Percentiles rank a stretch among this genome's conserved stretches.
Conservation (phyloP, 2,888 invertebrate species). For the Gryllus longicercus region DNA sequence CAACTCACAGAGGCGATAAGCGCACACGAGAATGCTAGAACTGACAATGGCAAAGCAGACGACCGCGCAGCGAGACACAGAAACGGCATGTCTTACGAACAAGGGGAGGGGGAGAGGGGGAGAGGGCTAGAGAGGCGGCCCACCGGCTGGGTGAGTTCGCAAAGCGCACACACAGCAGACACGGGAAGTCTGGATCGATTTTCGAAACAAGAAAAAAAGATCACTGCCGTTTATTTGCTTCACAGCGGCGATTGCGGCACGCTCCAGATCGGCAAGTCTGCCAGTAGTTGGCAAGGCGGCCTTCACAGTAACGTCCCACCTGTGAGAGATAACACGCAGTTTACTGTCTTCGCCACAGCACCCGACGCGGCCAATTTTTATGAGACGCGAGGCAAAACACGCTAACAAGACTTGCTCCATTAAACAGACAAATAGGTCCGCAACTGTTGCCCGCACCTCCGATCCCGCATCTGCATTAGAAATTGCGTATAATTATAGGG, state of each 20-base stretch:
- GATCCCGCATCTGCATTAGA: neutral
- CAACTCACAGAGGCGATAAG: too few relatives aligned
- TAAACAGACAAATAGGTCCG: neutral
- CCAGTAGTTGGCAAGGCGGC: neutral
- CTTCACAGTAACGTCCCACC: neutral
- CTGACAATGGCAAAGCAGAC: too few relatives aligned
- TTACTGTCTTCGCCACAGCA: constrained; percentile 1
- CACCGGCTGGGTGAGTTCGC: too few relatives aligned
- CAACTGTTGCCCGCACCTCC: neutral
- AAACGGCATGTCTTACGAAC: too few relatives aligned
- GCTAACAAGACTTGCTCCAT: constrained; percentile 17
- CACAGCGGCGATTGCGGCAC: neutral
- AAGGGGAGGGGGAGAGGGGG: too few relatives aligned
- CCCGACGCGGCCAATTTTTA: neutral
- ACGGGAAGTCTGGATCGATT: too few relatives aligned
- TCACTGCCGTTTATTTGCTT: neutral
- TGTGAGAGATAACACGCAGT: neutral
- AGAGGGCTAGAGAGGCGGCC: too few relatives aligned
- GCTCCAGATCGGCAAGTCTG: neutral
- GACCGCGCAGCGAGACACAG: too few relatives aligned
- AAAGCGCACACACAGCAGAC: too few relatives aligned
- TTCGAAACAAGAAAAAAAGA: neutral
- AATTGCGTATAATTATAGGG: constrained; percentile 3
- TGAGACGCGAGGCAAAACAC: neutral
- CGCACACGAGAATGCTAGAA: too few relatives aligned